These are phyloP conservation scores for Bucorvus abyssinicus DNA, from an alignment of 2,797 vertebrate species.

Conservation along the genomic window DNA sequence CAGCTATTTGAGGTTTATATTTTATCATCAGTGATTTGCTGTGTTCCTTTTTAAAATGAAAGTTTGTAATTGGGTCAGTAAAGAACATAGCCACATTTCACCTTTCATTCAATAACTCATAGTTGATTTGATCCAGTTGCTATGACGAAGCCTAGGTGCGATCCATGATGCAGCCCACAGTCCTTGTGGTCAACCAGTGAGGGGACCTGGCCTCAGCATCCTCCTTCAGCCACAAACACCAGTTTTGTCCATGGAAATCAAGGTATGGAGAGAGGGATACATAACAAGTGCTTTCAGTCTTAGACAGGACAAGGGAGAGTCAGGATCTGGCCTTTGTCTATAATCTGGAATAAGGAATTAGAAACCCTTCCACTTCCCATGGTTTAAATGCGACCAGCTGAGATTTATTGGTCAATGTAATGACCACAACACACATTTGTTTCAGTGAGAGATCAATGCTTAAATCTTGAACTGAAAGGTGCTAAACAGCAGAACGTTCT, in stretches of 20 bases:
- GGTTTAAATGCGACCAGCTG: neutral
- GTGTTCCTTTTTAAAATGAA: neutral
- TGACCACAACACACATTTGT: neutral
- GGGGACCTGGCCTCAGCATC: neutral
- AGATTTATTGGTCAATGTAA: neutral
- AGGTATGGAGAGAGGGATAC: neutral
- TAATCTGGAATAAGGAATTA: neutral
- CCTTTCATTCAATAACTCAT: neutral
- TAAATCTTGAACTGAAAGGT: neutral
- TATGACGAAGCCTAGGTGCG: neutral
- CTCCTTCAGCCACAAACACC: neutral
- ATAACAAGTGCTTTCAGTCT: neutral
- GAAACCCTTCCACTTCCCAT: neutral
- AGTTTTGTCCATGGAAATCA: neutral
- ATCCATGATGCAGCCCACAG: neutral
- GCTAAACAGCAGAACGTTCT: neutral
- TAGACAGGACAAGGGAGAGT: neutral
- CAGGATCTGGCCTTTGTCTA: neutral
- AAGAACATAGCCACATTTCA: neutral
- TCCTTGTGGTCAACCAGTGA: rapidly evolving
- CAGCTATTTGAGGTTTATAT: neutral
- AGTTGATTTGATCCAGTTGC: neutral
- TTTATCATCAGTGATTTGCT: neutral
- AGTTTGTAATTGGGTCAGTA: neutral
- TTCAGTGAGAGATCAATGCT: neutral